Base-by-base conservation (phyloP, 2,797 vertebrate genomes). In the Characodon lateralis region DNA sequence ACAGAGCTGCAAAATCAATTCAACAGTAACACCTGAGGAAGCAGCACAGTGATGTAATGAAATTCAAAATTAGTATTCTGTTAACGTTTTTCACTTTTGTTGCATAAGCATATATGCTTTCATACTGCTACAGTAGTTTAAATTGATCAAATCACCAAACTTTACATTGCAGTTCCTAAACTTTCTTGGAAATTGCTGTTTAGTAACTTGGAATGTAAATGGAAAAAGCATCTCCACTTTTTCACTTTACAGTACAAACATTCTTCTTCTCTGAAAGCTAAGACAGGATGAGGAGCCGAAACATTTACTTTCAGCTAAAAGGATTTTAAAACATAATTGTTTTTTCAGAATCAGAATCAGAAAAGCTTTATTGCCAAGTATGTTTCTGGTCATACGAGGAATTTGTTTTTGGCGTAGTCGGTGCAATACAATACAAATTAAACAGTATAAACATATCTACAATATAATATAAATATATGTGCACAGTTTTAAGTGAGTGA, bases 1-100 rank as follows among this genome's bases (percentile, higher is more conserved):
- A n/a, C 1, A 26, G 2, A 46, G 5, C 2, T 3, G 24, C 2
- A 2, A 6, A 48, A n/a, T 1, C 35, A 2, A 10, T 12, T 24
- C 3, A 5, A 35, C 18, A 8, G 28, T 9, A 8, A 2, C 28
- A 4, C 16, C 59, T 63, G 31, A 66, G 9, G 5, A 24, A 46
- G 41, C 66, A 46, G 65, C 39, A 13, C 41, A 24, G 20, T 2
- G 22, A 22, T 43, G 39, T 3, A n/a, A 12, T 16, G 16, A 24
- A 13, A 69, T 46, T 26, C 41, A 8, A 12, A 46, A 48, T 18
- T 26, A 16, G 24, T 3, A 16, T 46, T 69, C 35, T 69, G 10
- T 66, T 24, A 43, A 41, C 41, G 20, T 41, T 24, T 5, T 1
- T 68, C 5, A 68, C 28, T 1, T 35, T 68, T 6, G 24, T n/a